Conservation (phyloP, 2,888 invertebrate genomes). For the Drosophila monieri region DNA sequence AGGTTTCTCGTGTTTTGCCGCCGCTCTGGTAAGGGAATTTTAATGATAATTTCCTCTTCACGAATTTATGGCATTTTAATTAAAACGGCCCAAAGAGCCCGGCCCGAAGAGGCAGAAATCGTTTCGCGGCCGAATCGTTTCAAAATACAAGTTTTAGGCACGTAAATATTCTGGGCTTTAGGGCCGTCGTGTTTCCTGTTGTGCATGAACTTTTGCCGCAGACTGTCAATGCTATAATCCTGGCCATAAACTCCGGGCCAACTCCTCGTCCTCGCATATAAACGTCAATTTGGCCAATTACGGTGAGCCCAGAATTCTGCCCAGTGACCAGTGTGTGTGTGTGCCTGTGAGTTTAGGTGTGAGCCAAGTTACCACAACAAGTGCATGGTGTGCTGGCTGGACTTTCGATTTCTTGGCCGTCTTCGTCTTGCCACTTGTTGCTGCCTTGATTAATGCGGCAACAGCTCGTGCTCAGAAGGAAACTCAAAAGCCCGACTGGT, state of each 20-base stretch:
- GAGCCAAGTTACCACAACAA: constrained; percentile 46
- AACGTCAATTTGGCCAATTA: constrained; percentile 77
- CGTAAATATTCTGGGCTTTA: constrained; percentile 65
- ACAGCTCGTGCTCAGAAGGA: constrained; percentile 61
- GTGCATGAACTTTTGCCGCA: constrained; percentile 53
- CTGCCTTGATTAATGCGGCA: constrained; percentile 69
- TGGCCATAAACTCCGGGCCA: constrained; percentile 46
- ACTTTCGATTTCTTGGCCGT: constrained; percentile 69
- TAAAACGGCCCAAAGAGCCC: constrained; percentile 63
- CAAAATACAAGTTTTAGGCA: constrained; percentile 69
- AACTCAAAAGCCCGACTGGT: constrained; percentile 43
- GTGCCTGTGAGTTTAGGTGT: constrained; percentile 3
- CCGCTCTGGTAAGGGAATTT: constrained; percentile 50
- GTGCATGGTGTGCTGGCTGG: constrained; percentile 59
- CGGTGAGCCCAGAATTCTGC: constrained; percentile 31
- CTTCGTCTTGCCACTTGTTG: constrained; percentile 66
- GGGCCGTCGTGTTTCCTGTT: constrained; percentile 61
- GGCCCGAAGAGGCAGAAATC: constrained; percentile 22
- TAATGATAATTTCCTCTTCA: constrained; percentile 76
- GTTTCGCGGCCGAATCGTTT: constrained; percentile 25
- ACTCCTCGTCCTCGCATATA: constrained; percentile 59
- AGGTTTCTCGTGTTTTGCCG: constrained; percentile 21
- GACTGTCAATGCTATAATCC: constrained; percentile 71
- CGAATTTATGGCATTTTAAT: constrained; percentile 77
- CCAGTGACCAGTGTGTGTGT: not conserved